Evolutionary conservation across 1,140 invertebrate species (phyloP), one percentile per base, ranked within the genome.

Genomic region (Rhagoletis pomonella): DNA sequence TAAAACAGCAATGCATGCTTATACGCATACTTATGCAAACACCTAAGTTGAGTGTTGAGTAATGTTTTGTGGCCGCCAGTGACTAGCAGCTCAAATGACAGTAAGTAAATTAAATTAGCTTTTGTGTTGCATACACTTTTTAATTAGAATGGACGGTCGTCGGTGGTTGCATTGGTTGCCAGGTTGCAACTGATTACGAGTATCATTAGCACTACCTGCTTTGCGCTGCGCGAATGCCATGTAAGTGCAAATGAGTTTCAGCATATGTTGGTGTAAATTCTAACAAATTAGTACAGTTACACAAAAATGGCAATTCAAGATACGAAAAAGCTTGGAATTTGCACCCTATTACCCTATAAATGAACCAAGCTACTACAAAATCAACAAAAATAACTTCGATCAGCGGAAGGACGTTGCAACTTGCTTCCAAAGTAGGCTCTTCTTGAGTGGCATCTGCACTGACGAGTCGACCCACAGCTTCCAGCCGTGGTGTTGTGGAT

Each of bases 51-150:
- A 29, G 73, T 81, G 47, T 29, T 9, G 73, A 29, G 73, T 81
- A 55, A 58, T 29, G 73, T 55, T 81, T 81, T 19, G 73, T 47
- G 73, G 73, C 9, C 42, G 73, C 5, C n/a, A 19, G 44, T 47
- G 69, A 2, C 67, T 29, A n/a, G 29, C 1, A 29, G 9, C 73
- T 81, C 73, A 55, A 55, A 81, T 81, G 73, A 81, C 73, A 81
- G 47, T 55, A 29, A 29, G 29, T 29, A 81, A 81, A 81, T 81
- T 81, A 81, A 81, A 81, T 81, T 81, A 81, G 73, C 73, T 55
- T 55, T 81, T 81, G 73, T 69, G 67, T 81, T 81, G 73, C 47
- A 58, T 55, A 47, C 7, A 58, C 19, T 55, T 81, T 81, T 81
- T 81, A 81, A 81, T 81, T 81, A 81, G 47, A 81, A 81, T 81